Evolutionary conservation across 2,113 vertebrate genomes (phyloP).

Genomic region (Phrynosoma platyrhinos): DNA sequence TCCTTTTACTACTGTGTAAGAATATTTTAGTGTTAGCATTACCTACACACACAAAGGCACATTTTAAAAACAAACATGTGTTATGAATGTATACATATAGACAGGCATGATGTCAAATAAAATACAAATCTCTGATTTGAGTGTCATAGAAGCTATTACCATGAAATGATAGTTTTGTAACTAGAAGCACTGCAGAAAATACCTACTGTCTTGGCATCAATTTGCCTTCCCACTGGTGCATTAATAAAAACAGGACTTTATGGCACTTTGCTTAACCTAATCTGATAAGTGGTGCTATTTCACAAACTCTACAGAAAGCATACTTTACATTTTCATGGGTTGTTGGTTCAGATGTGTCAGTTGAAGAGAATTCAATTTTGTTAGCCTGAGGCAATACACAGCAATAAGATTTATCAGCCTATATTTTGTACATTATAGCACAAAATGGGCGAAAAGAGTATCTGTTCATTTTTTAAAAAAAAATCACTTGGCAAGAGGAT

Average conservation of each 20-base stretch:
- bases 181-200: constrained; percentile 63
- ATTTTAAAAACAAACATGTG: too few species aligned
- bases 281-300: neutral
- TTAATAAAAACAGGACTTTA: constrained; percentile 37
- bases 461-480: too few species aligned
- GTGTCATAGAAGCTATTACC: constrained; percentile 69
- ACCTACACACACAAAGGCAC: too few species aligned
- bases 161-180: constrained; percentile 66
- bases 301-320: neutral
- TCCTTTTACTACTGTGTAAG: too few species aligned
- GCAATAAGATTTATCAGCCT: neutral
- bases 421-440: neutral
- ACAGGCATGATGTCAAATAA: neutral
- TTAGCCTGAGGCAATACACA: neutral
- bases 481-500: neutral
- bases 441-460: neutral
- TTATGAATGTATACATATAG: neutral
- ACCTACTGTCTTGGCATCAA: constrained; percentile 50
- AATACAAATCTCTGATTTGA: constrained; percentile 43
- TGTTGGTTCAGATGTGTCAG: neutral
- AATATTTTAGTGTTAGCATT: too few species aligned
- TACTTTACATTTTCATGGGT: neutral
- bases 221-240: constrained; percentile 33
- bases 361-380: neutral
- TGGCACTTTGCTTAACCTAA: constrained; percentile 34